A percentile compares a stretch with the other conserved stretches of the same genome.
Evolutionary conservation across 2,888 invertebrate genomes (phyloP).

Genomic region (Pollenia angustigena): DNA sequence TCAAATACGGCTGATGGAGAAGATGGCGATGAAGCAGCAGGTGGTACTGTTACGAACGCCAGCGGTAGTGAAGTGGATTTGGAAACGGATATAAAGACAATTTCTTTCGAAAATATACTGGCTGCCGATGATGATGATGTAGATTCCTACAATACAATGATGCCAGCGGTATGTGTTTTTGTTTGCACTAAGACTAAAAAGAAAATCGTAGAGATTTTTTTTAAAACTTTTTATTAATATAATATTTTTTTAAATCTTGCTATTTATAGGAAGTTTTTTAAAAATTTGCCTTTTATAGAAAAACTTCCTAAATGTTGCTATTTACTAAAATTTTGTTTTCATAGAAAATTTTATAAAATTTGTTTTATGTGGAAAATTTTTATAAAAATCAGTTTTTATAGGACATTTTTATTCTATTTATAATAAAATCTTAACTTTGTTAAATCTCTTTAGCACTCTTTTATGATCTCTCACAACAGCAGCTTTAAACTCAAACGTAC

Average conservation of each 20-base stretch:
- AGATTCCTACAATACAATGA: constrained; percentile 51
- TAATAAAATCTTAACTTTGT: constrained; percentile 16
- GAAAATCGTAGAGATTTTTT: too few species aligned
- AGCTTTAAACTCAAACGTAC: constrained; percentile 83
- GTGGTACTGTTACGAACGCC: background rate
- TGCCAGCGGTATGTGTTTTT: constrained; percentile 68
- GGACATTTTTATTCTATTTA: background rate
- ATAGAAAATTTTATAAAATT: too few species aligned
- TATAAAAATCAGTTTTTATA: background rate
- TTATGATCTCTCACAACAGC: constrained; percentile 40
- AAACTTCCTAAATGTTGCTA: too few species aligned
- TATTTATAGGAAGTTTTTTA: too few species aligned
- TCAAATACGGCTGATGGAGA: constrained; percentile 62
- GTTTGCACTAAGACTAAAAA: background rate
- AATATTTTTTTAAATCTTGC: too few species aligned
- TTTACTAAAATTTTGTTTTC: too few species aligned
- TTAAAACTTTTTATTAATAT: too few species aligned
- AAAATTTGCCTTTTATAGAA: too few species aligned
- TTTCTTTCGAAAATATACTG: constrained; percentile 67
- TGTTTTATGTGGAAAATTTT: too few species aligned
- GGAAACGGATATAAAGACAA: constrained; percentile 56
- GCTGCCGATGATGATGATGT: constrained; percentile 75
- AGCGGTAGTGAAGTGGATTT: constrained; percentile 56
- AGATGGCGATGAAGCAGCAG: constrained; percentile 23
- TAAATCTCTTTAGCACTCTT: constrained; percentile 44